Evolutionary conservation across 2,888 invertebrate species (phyloP).

Genomic region (Leucoma salicis): DNA sequence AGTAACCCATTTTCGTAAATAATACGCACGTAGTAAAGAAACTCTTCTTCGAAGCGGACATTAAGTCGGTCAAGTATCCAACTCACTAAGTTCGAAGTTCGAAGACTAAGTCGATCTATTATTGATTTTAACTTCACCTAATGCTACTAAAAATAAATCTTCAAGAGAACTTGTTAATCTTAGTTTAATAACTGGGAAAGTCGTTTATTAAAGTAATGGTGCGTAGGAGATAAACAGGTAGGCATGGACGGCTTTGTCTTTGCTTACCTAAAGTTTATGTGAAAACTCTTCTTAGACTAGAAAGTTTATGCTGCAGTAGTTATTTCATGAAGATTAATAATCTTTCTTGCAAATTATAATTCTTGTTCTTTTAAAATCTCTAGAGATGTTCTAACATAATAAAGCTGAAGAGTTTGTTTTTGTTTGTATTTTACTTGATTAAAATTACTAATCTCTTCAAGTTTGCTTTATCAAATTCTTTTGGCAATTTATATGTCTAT

Average conservation of each 20-base stretch:
- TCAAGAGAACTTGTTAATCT: constrained; percentile 27
- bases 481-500: no score
- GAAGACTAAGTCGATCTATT: constrained; percentile 18
- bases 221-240: constrained; percentile 10
- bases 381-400: no score
- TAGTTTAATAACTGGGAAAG: constrained; percentile 21
- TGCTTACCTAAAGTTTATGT: background rate
- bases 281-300: background rate
- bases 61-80: constrained; percentile 26
- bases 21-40: no score
- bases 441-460: no score
- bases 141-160: constrained; percentile 24
- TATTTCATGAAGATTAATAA: background rate
- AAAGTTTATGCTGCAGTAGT: background rate
- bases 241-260: constrained; percentile 3
- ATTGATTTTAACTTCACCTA: constrained; percentile 22
- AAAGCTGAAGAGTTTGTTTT: no score
- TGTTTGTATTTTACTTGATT: no score
- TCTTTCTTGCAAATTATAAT: no score
- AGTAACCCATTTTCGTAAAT: no score
- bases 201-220: constrained; percentile 10
- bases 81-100: constrained; percentile 16
- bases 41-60: constrained; percentile 14
- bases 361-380: no score
- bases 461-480: no score